Evolutionary conservation across 2,797 vertebrate genomes (phyloP), one percentile per base, ranked within the genome.

Genomic region (Meriones psammophilus): DNA sequence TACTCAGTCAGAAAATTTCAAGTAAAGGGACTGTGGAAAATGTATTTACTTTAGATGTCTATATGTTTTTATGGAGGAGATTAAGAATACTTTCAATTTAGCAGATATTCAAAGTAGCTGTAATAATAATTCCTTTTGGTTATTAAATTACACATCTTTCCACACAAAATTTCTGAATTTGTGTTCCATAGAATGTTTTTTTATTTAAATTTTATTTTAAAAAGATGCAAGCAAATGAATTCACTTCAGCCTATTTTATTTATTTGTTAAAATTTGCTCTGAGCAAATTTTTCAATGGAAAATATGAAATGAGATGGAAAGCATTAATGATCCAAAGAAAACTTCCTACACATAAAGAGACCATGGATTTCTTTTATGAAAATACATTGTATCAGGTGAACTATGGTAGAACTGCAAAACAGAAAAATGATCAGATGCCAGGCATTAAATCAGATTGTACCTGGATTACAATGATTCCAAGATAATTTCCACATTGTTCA

Each of bases 291-390:
- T 92, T 56, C 54, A 80, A 58, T 83, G 33, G 22, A 89, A 91
- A 92, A 39, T 92, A 88, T 89, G 89, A 96, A 93, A 94, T 85
- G 71, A 95, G n/a, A 92, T 77, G 42, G 78, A 84, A 96, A 97
- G 13, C 28, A 78, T 66, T 94, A 95, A 97, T 89, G 80, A 95
- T 26, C 60, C 77, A 71, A 96, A 95, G 83, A 80, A 96, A 96
- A 96, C 36, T 85, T 56, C 28, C 18, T 87, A n/a, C 7, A 66
- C 69, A 88, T 36, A 90, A 94, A 84, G 54, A 95, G 22, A 26
- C 36, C 91, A 24, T 88, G 60, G 36, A 8, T 78, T 94, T 36
- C 86, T 68, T 87, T 92, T 83, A 42, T 64, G 89, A 91, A 50
- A 97, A 89, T 91, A 89, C 66, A 92, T 94, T 86, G 56, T 28